Evolutionary conservation across 2,888 invertebrate genomes (phyloP).

Genomic region (Zonitis immaculata): DNA sequence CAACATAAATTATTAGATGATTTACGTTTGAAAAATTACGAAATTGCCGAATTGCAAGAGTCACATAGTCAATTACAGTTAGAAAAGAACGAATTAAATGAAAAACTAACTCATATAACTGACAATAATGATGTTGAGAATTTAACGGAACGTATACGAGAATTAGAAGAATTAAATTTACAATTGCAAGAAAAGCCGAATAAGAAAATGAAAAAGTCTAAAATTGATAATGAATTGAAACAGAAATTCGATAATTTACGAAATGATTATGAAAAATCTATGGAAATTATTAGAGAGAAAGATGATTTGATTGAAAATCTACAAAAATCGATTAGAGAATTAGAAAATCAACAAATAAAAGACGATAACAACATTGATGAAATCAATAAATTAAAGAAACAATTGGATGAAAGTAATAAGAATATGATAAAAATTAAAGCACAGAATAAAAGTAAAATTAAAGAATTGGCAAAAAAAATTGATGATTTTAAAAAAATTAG

Average conservation of each 20-base stretch:
- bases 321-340: conserved; percentile 23
- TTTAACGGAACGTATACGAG: conserved; percentile 15
- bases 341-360: conserved; percentile 29
- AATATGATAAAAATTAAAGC: conserved; percentile 72
- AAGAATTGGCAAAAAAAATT: conserved; percentile 71
- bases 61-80: conserved; percentile 20
- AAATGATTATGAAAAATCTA: conserved; percentile 21
- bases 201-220: conserved; percentile 18
- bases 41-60: conserved; percentile 36
- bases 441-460: conserved; percentile 65
- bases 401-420: conserved; percentile 71
- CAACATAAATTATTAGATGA: conserved; percentile 36
- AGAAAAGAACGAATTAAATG: conserved; percentile 21
- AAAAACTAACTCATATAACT: conserved; percentile 4
- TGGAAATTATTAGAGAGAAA: conserved; percentile 25
- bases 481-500: conserved; percentile 63
- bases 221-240: conserved; percentile 16
- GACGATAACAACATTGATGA: conserved; percentile 40
- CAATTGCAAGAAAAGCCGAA: conserved; percentile 10
- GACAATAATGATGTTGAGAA: background rate
- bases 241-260: conserved; percentile 21
- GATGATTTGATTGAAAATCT: conserved; percentile 3
- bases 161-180: conserved; percentile 23
- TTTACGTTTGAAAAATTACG: conserved; percentile 36
- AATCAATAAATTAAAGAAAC: conserved; percentile 58